A percentile compares a stretch with the other conserved stretches of the same genome.
phyloP scores from a whole-genome alignment of 2,113 vertebrate species.

The Tetrao urogallus region DNA sequence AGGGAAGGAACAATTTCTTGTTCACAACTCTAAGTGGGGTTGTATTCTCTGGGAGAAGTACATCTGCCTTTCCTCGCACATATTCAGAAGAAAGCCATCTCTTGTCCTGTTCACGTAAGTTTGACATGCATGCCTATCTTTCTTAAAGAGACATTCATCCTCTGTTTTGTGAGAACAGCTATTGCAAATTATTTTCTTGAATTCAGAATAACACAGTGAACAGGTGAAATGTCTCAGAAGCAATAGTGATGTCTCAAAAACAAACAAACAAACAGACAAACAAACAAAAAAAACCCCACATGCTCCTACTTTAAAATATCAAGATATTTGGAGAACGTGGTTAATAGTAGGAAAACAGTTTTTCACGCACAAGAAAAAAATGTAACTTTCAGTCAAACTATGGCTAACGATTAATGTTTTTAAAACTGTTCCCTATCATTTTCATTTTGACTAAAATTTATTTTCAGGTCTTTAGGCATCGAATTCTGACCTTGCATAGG shows the following conservation, averaged over 20 bases:
- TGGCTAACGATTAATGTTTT: neutral
- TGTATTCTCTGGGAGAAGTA: accelerated
- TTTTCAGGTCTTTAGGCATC: neutral
- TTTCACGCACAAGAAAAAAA: neutral
- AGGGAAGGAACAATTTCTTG: neutral
- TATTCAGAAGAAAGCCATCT: neutral
- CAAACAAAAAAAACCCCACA: neutral
- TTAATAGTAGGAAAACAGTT: neutral
- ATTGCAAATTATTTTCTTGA: neutral
- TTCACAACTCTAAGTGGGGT: neutral
- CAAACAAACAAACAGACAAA: no score
- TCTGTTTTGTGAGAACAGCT: neutral
- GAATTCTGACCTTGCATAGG: neutral
- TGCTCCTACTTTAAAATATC: neutral
- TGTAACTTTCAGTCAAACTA: neutral
- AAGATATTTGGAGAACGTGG: accelerated
- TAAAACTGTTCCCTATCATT: neutral
- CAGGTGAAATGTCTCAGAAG: neutral
- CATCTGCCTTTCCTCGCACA: accelerated
- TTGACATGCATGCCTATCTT: accelerated
- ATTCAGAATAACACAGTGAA: neutral
- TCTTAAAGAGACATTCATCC: neutral
- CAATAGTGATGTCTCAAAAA: accelerated
- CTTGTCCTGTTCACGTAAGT: accelerated
- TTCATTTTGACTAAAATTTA: neutral